Percentiles rank a stretch among this genome's conserved stretches.
Conservation (phyloP, 2,797 vertebrate species). For the Peromyscus melanophrys region DNA sequence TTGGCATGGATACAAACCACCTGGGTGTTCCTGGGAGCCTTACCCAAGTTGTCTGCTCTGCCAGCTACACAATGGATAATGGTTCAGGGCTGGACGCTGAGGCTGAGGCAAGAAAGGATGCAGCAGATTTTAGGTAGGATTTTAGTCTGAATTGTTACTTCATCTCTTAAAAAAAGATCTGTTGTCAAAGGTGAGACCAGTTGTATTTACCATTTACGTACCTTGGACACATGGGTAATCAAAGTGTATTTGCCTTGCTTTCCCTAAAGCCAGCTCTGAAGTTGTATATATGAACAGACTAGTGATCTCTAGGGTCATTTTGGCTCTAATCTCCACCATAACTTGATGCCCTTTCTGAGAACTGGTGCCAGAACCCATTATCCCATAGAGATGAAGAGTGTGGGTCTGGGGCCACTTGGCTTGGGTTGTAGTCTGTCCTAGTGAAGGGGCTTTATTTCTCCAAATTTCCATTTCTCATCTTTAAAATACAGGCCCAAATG, state of each 20-base stretch:
- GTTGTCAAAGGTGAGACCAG: not conserved
- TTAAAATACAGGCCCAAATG: not conserved
- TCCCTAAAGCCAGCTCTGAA: not conserved
- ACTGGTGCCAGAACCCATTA: not conserved
- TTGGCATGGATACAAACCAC: not conserved
- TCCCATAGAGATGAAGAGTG: not conserved
- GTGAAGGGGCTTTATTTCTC: not conserved
- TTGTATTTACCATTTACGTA: not conserved
- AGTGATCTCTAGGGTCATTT: not conserved
- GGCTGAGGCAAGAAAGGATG: not conserved
- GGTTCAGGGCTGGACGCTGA: not conserved
- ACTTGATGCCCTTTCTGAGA: not conserved
- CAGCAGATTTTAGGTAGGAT: not conserved
- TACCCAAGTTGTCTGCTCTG: not conserved
- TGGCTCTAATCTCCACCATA: not conserved
- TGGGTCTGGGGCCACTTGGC: not conserved
- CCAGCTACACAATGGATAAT: not conserved
- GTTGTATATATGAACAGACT: not conserved
- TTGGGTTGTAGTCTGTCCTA: not conserved
- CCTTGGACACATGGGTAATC: not conserved
- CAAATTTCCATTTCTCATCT: not conserved
- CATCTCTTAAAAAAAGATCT: not conserved
- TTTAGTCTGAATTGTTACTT: constrained; percentile 41
- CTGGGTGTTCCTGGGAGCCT: not conserved
- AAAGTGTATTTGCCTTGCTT: not conserved